Base-by-base conservation (phyloP, 1,140 invertebrate species). In the Trichonephila clavipes region DNA sequence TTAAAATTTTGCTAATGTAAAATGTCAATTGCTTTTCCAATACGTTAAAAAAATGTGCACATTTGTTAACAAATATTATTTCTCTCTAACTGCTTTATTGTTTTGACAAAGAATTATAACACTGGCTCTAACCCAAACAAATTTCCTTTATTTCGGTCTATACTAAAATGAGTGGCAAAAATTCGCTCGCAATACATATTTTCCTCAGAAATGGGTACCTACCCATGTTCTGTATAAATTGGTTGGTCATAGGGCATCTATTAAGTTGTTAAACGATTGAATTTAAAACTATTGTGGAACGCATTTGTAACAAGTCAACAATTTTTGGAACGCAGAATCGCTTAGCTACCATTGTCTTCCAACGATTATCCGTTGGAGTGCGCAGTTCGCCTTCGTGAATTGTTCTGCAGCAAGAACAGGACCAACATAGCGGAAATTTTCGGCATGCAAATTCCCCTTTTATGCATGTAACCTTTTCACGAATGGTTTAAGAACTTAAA, bases 401-500 rank as follows among this genome's bases (percentile, higher is more conserved):
- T 51, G 51, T 51, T 51, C 51, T 28, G 24, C 66, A 24, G 66
- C 3, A 28, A 28, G 51, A 51, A 51, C 51, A 51, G 51, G 51
- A 12, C n/a, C 66, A 24, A 14, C 66, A 69, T 69, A 69, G 66
- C 66, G 28, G 69, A 77, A 77, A 77, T 77, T 34, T 62, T 34
- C 14, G 28, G 28, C 72, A 77, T 77, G 72, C 72, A 77, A 77
- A 77, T 77, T 77, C 72, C 72, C 72, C 72, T 16, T 77, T 77
- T 77, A 34, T 77, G 72, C 72, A 19, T 77, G 72, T 77, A 77
- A 77, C 72, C 72, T 34, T 77, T 77, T 77, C 72, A 77, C 72
- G 72, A 77, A 77, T 77, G 72, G 72, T 77, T 77, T 77, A 77
- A 77, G 72, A 77, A 77, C 72, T 77, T 77, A 77, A 77, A 77